Conservation (phyloP, 1,140 invertebrate species). For the Sycobia sp. region DNA sequence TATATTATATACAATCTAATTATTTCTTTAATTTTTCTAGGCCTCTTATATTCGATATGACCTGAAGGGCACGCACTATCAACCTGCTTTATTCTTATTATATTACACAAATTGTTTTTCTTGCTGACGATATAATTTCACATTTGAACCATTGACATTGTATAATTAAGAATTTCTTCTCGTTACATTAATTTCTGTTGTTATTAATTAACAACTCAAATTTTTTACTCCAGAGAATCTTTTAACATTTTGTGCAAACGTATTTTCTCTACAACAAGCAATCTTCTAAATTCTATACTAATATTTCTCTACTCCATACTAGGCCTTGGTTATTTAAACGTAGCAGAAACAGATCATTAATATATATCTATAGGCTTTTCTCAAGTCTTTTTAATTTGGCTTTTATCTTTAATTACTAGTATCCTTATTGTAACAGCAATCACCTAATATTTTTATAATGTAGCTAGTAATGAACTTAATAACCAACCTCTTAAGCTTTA, state of each 20-base stretch:
- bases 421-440: slow-evolving; percentile 10
- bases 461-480: slow-evolving; percentile 5
- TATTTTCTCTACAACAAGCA: slow-evolving; percentile 5
- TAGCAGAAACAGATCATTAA: slow-evolving; percentile 14
- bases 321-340: slow-evolving; percentile 7
- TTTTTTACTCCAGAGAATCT: slow-evolving; percentile 1
- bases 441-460: not conserved
- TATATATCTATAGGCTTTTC: slow-evolving; percentile 13
- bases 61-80: no score
- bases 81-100: no score
- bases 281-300: slow-evolving; percentile 7
- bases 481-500: slow-evolving; percentile 8
- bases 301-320: slow-evolving; percentile 8
- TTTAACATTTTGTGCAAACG: slow-evolving; percentile 1
- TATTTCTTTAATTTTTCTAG: slow-evolving; percentile 4
- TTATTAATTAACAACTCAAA: slow-evolving; percentile 2
- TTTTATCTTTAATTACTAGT: slow-evolving; percentile 4
- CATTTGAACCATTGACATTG: slow-evolving; percentile 8
- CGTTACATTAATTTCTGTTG: no score
- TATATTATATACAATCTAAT: not conserved
- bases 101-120: not conserved
- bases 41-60: not conserved
- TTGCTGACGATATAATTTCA: slow-evolving; percentile 11
- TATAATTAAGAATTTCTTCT: not conserved
- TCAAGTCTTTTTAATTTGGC: slow-evolving; percentile 17